Base-by-base conservation (phyloP, 2,888 invertebrate species). In the Trissolcus brochymenae region DNA sequence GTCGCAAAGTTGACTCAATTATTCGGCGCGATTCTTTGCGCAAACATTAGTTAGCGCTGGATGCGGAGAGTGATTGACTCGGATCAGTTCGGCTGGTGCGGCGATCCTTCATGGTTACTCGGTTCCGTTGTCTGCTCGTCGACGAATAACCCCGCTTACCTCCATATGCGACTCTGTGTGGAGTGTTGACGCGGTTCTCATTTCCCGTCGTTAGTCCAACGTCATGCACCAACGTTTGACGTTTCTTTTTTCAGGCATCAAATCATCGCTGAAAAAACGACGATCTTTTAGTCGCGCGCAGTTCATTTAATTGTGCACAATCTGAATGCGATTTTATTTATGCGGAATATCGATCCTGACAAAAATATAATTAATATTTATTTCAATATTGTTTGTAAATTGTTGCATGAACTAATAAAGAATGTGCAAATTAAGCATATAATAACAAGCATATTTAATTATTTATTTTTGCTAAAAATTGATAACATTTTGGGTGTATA, bases 31-130 rank as follows among this genome's bases (percentile, higher is more conserved):
- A 87, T 87, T 87, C 86, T 87, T 87, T 86, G 85, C 83, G 86
- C 86, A 89, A 89, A 89, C 88, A 88, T 88, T 88, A 89, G 88
- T 88, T 89, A 89, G 81, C 82, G 80, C 54, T 76, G 82, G 75
- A 70, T 81, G 82, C 78, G 71, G 67, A 80, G 78, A 81, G 78
- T 71, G 84, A 84, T 85, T 84, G 84, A 82, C 83, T 84, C 80
- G 84, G 84, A 84, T 84, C 83, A 82, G 82, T 78, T 79, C 81
- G 82, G 84, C 82, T 83, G 84, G 73, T 83, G 86, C 59, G 85
- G 84, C 85, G 86, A 87, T 87, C 86, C 86, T 87, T 87, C 85
- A 87, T 84, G 86, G 85, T 85, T 86, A 80, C 86, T 86, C 83
- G 86, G 79, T 82, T 87, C 86, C 84, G 85, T 87, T 87, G 87